Evolutionary conservation across 2,113 vertebrate species (phyloP), one percentile per base, ranked within the genome.

Genomic region (Neogobius melanostomus): DNA sequence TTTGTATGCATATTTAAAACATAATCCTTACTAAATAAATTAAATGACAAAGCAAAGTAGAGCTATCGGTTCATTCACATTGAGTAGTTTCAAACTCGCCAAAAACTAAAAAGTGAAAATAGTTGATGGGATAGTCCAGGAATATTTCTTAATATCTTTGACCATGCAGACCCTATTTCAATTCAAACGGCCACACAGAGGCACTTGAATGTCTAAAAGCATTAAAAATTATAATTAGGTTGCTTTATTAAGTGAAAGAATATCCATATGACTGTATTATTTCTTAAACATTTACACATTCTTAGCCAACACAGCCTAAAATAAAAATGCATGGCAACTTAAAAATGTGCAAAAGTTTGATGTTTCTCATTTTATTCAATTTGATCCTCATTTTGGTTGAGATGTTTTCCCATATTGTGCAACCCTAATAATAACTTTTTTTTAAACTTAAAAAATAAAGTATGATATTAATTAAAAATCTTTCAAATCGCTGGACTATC

Each of bases 1-100:
- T 75, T 49, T 65, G 46, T 21, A 15, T 44, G 45, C 62, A 48
- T 28, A 36, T 36, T 36, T 36, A 28, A 64, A n/a, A 60, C 79
- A 76, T 59, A 56, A 75, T 71, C 65, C 36, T 75, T 60, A 72
- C 83, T 79, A 90, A 59, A 91, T 91, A 90, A 91, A 90, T 92
- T 75, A 87, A 85, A 67, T 68, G 51, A 68, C 16, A 71, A 84
- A 66, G 63, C 48, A 76, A 76, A 11, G 64, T 81, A 36, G 64
- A 69, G 59, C 47, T 21, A 63, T 69, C 53, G 60, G 53, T 81
- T 66, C 59, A 80, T 72, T 82, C 72, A 82, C 74, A 87, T 84
- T 89, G 77, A 83, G 80, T 76, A 86, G 88, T 80, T 84, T 72
- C 64, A 79, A 63, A 82, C 80, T 85, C 65, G 74, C 56, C 68